phyloP scores from a whole-genome alignment of 2,888 invertebrate species.

The Myopa tessellatipennis region DNA sequence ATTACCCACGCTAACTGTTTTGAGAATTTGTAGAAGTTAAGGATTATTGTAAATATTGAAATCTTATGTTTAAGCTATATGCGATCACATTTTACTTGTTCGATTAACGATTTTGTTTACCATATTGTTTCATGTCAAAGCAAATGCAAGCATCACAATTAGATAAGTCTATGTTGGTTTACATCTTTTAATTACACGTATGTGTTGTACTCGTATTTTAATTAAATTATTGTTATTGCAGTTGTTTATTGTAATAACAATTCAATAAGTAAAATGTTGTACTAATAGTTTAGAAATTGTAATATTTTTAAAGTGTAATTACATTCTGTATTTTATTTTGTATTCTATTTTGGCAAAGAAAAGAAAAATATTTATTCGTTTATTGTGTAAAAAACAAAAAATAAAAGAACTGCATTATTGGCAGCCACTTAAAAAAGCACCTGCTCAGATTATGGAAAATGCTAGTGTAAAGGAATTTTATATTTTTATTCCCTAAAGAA shows the following conservation, averaged over 20 bases:
- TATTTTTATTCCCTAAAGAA: slow-evolving; percentile 66
- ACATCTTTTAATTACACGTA: slow-evolving; percentile 18
- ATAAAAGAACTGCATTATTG: slow-evolving; percentile 54
- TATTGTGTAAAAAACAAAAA: slow-evolving; percentile 38
- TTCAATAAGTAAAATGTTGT: slow-evolving; percentile 5
- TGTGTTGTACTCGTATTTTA: background rate
- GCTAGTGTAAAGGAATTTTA: slow-evolving; percentile 60
- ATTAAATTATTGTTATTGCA: slow-evolving; percentile 37
- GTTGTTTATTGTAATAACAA: slow-evolving; percentile 33
- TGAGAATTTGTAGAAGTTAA: slow-evolving; percentile 35
- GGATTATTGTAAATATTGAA: slow-evolving; percentile 27
- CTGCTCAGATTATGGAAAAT: slow-evolving; percentile 32
- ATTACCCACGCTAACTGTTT: slow-evolving; percentile 31
- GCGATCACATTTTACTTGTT: slow-evolving; percentile 19
- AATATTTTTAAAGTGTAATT: slow-evolving; percentile 38
- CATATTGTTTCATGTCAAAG: background rate
- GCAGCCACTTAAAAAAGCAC: slow-evolving; percentile 59
- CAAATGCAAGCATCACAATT: slow-evolving; percentile 36
- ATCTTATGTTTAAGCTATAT: slow-evolving; percentile 17
- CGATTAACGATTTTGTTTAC: slow-evolving; percentile 3
- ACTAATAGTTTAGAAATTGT: slow-evolving; percentile 41
- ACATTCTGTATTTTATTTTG: slow-evolving; percentile 38
- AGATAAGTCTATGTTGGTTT: slow-evolving; percentile 13
- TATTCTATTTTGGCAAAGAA: slow-evolving; percentile 20
- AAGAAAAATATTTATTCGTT: slow-evolving; percentile 34